Percentiles rank a stretch among this genome's conserved stretches.
Conservation (phyloP, 2,888 invertebrate species). For the Congeria kusceri region DNA sequence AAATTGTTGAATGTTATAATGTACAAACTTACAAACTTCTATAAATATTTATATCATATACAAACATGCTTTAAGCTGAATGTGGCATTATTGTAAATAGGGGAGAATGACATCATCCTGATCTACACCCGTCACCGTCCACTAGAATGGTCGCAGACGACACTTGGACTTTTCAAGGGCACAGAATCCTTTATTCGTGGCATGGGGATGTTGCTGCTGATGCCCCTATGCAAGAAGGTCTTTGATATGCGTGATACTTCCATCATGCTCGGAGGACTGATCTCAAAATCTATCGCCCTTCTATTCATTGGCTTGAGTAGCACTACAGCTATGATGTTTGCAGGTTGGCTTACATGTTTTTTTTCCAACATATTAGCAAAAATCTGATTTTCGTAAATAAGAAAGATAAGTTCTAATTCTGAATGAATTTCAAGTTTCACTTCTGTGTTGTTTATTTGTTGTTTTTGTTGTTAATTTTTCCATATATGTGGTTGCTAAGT, state of each 20-base stretch:
- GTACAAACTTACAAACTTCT: no score
- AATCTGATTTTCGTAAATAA: no score
- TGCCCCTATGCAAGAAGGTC: constrained; percentile 79
- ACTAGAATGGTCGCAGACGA: constrained; percentile 90
- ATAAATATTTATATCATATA: no score
- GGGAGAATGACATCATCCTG: constrained; percentile 91
- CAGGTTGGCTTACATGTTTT: constrained; percentile 74
- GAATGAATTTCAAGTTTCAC: neutral
- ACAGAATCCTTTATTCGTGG: constrained; percentile 88
- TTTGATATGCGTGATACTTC: constrained; percentile 79
- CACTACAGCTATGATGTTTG: constrained; percentile 81
- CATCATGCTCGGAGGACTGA: constrained; percentile 83
- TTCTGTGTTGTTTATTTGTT: neutral
- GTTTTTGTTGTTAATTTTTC: neutral
- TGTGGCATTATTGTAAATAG: constrained; percentile 85
- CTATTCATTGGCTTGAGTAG: constrained; percentile 82
- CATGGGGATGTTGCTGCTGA: constrained; percentile 79
- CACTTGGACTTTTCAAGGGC: constrained; percentile 89
- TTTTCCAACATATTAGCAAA: no score
- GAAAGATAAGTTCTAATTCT: no score
- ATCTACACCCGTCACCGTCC: constrained; percentile 90
- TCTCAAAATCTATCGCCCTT: constrained; percentile 83
- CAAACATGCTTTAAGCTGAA: no score
- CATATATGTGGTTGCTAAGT: no score
- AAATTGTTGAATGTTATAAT: no score